Conservation (phyloP, 2,797 vertebrate species). For the Xenentodon cancila region DNA sequence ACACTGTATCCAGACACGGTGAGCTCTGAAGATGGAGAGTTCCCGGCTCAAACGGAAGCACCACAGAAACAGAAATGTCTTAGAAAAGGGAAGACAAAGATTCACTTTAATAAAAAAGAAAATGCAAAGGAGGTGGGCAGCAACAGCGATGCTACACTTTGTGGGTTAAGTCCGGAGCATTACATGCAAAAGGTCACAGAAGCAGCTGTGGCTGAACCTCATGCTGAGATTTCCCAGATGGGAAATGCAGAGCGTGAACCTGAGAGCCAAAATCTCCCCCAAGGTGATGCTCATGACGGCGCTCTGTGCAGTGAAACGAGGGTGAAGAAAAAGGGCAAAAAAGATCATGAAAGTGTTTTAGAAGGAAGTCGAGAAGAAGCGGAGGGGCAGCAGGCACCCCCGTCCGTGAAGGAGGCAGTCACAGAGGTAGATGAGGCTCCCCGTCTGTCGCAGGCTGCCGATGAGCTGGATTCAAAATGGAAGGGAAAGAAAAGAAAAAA, state of each 20-base stretch:
- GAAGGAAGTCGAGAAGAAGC: conserved; percentile 10
- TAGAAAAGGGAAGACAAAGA: background rate
- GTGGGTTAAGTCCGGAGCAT: background rate
- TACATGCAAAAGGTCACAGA: background rate
- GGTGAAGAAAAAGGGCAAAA: conserved; percentile 12
- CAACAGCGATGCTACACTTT: background rate
- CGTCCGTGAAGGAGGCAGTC: background rate
- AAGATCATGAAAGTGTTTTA: background rate
- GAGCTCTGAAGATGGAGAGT: background rate
- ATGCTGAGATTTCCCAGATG: background rate
- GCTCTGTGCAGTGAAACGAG: background rate
- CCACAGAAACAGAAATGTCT: background rate
- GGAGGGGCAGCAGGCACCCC: background rate
- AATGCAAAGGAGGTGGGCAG: background rate
- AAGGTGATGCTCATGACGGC: background rate
- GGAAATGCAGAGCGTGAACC: background rate
- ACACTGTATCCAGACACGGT: background rate
- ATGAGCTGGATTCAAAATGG: background rate
- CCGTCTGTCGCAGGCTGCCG: background rate
- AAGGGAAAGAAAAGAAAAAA: conserved; percentile 34
- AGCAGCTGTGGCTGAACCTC: background rate
- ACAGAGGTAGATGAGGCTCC: background rate
- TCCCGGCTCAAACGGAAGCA: background rate
- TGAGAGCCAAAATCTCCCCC: conserved; percentile 7
- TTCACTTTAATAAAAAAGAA: background rate